A percentile compares a stretch with the other conserved stretches of the same genome.
phyloP scores from a whole-genome alignment of 2,113 vertebrate genomes.

The Proteles cristata region DNA sequence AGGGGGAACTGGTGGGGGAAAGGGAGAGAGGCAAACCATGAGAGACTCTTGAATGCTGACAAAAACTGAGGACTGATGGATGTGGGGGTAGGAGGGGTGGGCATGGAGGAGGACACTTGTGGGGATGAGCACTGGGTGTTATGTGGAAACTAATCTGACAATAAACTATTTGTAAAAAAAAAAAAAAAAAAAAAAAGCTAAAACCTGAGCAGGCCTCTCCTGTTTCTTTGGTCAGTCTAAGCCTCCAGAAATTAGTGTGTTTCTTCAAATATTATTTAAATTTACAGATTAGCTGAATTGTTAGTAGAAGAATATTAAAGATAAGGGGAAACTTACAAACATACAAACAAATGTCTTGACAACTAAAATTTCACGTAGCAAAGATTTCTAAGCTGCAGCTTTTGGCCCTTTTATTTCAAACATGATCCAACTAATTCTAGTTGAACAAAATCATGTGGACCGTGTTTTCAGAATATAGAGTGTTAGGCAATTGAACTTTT shows the following conservation, averaged over 20 bases:
- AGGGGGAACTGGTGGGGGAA: no score
- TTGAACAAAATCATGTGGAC: neutral
- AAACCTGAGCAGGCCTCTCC: neutral
- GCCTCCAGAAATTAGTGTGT: constrained; percentile 56
- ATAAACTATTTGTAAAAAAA: no score
- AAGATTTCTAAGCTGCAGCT: neutral
- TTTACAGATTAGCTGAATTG: neutral
- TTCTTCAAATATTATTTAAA: constrained; percentile 60
- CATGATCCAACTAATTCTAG: neutral
- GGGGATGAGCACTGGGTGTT: no score
- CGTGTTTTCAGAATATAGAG: neutral
- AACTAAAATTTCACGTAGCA: constrained; percentile 4
- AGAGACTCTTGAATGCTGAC: no score
- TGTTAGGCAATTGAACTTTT: constrained; percentile 7
- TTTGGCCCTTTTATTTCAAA: neutral
- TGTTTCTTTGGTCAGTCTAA: constrained; percentile 21
- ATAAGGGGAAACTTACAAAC: constrained; percentile 24
- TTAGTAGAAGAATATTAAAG: constrained; percentile 37
- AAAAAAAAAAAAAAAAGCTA: no score
- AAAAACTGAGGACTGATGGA: no score
- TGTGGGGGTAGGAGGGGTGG: no score
- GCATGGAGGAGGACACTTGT: no score
- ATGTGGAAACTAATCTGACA: no score
- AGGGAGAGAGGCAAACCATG: no score
- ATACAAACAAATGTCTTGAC: constrained; percentile 26